phyloP scores from a whole-genome alignment of 2,888 invertebrate genomes.

The Cryptocephalus moraei region DNA sequence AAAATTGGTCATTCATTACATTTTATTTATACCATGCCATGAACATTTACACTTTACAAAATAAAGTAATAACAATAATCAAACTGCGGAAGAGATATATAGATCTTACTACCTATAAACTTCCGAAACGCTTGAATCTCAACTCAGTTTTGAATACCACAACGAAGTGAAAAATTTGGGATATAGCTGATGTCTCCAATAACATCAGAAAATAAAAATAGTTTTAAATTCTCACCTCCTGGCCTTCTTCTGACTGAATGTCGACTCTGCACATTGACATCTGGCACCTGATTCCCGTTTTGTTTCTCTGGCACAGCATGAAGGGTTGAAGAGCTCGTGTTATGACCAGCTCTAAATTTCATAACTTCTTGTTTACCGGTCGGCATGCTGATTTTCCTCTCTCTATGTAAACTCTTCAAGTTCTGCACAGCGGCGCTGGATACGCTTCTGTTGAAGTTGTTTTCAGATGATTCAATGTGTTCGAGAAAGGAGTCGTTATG shows the following conservation, averaged over 20 bases:
- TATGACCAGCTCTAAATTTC: slow-evolving; percentile 26
- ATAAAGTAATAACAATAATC: too few relatives aligned
- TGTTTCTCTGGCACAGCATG: slow-evolving; percentile 61
- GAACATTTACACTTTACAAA: too few relatives aligned
- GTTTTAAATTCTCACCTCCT: neutral
- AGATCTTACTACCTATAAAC: too few relatives aligned
- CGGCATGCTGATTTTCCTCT: slow-evolving; percentile 51
- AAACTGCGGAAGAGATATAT: too few relatives aligned
- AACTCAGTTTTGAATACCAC: too few relatives aligned
- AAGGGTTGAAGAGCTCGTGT: slow-evolving; percentile 36
- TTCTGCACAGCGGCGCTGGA: slow-evolving; percentile 60
- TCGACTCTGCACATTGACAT: slow-evolving; percentile 26
- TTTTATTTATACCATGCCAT: too few relatives aligned
- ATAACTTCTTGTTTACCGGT: slow-evolving; percentile 37
- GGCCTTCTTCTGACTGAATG: slow-evolving; percentile 19
- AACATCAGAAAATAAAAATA: too few relatives aligned
- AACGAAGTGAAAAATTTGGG: too few relatives aligned
- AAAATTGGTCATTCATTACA: too few relatives aligned
- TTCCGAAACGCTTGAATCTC: too few relatives aligned
- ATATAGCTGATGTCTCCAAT: too few relatives aligned
- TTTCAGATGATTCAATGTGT: slow-evolving; percentile 27
- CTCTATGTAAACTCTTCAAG: slow-evolving; percentile 36
- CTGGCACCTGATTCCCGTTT: slow-evolving; percentile 23
- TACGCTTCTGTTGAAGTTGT: slow-evolving; percentile 53
- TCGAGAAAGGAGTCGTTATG: slow-evolving; percentile 32